phyloP scores from a whole-genome alignment of 2,797 vertebrate genomes.

The Sebastes ruberrimus region DNA sequence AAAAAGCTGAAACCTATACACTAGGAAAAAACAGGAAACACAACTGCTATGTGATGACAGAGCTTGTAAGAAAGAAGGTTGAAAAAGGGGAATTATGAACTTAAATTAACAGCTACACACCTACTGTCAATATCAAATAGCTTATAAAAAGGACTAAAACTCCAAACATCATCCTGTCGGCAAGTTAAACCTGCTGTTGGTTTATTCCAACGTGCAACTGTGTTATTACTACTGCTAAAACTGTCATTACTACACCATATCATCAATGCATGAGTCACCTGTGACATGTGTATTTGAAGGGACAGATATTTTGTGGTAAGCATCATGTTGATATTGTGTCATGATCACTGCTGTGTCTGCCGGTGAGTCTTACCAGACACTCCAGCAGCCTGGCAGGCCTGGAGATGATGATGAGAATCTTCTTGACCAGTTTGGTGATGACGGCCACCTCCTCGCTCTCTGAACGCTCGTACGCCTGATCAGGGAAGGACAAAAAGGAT shows the following conservation, averaged over 20 bases:
- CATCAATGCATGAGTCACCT: constrained; percentile 26
- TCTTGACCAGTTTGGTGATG: constrained; percentile 90
- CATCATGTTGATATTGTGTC: neutral
- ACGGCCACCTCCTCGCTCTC: constrained; percentile 91
- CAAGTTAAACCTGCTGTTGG: neutral
- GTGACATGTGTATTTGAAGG: neutral
- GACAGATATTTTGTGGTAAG: neutral
- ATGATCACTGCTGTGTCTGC: neutral
- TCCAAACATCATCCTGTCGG: neutral
- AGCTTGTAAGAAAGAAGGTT: neutral
- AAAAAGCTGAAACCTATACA: neutral
- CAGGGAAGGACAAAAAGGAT: constrained; percentile 14
- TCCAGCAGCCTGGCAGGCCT: constrained; percentile 91
- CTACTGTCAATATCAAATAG: neutral
- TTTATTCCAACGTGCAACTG: neutral
- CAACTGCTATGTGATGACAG: neutral
- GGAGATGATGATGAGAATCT: constrained; percentile 92
- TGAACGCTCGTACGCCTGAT: constrained; percentile 90
- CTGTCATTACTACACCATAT: constrained; percentile 26
- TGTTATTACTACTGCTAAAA: constrained; percentile 21
- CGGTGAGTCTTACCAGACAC: constrained; percentile 86
- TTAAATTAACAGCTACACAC: neutral
- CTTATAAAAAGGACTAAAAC: neutral
- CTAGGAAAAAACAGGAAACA: constrained; percentile 3
- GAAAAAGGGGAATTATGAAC: neutral